A percentile compares a stretch with the other conserved stretches of the same genome.
phyloP scores from a whole-genome alignment of 2,797 vertebrate genomes.

The Emys orbicularis region DNA sequence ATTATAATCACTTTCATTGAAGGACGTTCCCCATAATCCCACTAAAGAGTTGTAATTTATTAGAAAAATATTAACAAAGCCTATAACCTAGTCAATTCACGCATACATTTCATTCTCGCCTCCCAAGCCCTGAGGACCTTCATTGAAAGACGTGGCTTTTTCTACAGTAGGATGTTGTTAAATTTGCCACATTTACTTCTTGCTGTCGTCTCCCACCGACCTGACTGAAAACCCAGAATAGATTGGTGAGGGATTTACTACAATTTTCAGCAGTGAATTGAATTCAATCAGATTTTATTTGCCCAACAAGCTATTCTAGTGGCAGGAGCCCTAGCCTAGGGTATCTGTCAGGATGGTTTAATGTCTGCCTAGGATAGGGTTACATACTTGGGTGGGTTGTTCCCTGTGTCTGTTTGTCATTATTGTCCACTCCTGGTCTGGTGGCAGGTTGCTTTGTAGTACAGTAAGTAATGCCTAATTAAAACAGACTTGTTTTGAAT shows the following conservation, averaged over 20 bases:
- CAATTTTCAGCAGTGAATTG: background rate
- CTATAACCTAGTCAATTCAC: background rate
- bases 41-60: background rate
- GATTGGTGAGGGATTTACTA: background rate
- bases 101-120: background rate
- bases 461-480: background rate
- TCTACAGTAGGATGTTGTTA: background rate
- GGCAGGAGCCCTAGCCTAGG: background rate
- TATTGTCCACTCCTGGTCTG: too few relatives aligned
- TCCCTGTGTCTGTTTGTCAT: background rate
- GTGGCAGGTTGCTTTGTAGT: background rate
- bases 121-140: background rate
- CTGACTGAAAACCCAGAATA: background rate
- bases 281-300: background rate
- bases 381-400: too few relatives aligned
- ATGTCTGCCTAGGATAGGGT: background rate
- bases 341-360: rapidly evolving
- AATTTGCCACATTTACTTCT: background rate
- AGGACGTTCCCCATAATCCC: slow-evolving; percentile 20
- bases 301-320: background rate
- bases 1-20: background rate
- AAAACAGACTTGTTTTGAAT: background rate
- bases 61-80: slow-evolving; percentile 47
- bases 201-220: background rate
- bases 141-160: background rate